Conservation (phyloP, 2,888 invertebrate genomes). For the Marasmarcha lunaedactyla region DNA sequence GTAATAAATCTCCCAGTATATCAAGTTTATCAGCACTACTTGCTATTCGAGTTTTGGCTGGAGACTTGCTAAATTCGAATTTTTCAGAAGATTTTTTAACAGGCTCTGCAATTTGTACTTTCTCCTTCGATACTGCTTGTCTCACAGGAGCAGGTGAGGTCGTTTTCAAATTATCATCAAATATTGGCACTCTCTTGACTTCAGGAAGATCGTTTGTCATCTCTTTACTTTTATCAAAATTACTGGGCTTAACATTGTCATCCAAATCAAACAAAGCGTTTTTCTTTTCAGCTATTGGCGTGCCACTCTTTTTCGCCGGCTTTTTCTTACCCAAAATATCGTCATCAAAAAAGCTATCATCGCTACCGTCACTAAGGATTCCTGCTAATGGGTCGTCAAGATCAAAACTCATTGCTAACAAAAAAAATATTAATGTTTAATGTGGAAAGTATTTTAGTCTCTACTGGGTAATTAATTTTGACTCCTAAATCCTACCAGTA, state of each 20-base stretch:
- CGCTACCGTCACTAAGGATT: slow-evolving; percentile 76
- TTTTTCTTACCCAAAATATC: slow-evolving; percentile 62
- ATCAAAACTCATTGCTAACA: slow-evolving; percentile 62
- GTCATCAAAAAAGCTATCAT: slow-evolving; percentile 79
- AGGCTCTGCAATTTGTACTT: slow-evolving; percentile 25
- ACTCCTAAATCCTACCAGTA: too few species aligned
- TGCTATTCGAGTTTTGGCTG: slow-evolving; percentile 33
- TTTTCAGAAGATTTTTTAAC: slow-evolving; percentile 21
- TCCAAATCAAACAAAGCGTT: slow-evolving; percentile 48
- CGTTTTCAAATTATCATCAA: slow-evolving; percentile 19
- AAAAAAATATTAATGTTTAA: too few species aligned
- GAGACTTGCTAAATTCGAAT: slow-evolving; percentile 29
- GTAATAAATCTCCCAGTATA: slow-evolving; percentile 32
- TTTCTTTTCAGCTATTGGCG: slow-evolving; percentile 40
- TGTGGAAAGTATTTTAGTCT: too few species aligned
- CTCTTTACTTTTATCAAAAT: slow-evolving; percentile 25
- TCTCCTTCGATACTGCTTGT: slow-evolving; percentile 36
- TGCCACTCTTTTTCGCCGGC: slow-evolving; percentile 34
- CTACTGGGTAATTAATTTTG: too few species aligned
- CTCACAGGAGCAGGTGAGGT: slow-evolving; percentile 31
- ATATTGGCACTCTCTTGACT: slow-evolving; percentile 17
- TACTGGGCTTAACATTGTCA: slow-evolving; percentile 24
- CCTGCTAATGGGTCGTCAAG: slow-evolving; percentile 75
- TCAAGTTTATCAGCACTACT: slow-evolving; percentile 37
- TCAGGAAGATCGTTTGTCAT: slow-evolving; percentile 24